A percentile compares a stretch with the other conserved stretches of the same genome.
phyloP scores from a whole-genome alignment of 2,113 vertebrate species.

The Piaya cayana region DNA sequence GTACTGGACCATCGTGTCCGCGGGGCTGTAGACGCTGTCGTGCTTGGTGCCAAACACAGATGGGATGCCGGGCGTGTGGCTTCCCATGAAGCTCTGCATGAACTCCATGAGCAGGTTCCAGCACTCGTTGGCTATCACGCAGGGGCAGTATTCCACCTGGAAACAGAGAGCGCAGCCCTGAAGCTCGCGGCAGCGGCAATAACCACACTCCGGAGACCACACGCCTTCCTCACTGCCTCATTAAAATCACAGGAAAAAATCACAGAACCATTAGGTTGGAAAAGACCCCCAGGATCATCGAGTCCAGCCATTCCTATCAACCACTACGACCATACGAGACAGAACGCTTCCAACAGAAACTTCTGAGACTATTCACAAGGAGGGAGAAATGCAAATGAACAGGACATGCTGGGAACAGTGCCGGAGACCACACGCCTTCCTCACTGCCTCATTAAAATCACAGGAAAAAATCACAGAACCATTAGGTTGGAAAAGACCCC shows the following conservation, averaged over 20 bases:
- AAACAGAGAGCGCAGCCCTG: not conserved
- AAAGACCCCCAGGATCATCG: too few relatives aligned
- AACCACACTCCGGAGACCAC: not conserved
- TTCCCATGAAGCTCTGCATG: constrained; percentile 92
- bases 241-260: too few relatives aligned
- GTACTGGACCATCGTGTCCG: constrained; percentile 95
- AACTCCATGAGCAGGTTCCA: constrained; percentile 97
- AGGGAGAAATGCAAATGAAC: not conserved
- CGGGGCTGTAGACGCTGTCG: constrained; percentile 84
- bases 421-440: too few relatives aligned
- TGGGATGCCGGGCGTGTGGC: constrained; percentile 83
- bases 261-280: too few relatives aligned
- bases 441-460: too few relatives aligned
- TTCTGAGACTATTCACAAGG: not conserved
- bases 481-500: too few relatives aligned
- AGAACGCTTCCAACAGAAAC: not conserved
- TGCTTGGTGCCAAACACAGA: constrained; percentile 86
- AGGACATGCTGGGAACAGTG: not conserved
- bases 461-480: too few relatives aligned
- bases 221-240: not conserved
- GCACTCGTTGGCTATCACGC: constrained; percentile 94
- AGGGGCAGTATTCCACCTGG: constrained; percentile 96
- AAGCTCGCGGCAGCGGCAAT: not conserved
- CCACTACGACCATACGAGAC: too few relatives aligned
- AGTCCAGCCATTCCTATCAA: too few relatives aligned